Base-by-base conservation (phyloP, 2,797 vertebrate genomes). In the Pangasius macronema region DNA sequence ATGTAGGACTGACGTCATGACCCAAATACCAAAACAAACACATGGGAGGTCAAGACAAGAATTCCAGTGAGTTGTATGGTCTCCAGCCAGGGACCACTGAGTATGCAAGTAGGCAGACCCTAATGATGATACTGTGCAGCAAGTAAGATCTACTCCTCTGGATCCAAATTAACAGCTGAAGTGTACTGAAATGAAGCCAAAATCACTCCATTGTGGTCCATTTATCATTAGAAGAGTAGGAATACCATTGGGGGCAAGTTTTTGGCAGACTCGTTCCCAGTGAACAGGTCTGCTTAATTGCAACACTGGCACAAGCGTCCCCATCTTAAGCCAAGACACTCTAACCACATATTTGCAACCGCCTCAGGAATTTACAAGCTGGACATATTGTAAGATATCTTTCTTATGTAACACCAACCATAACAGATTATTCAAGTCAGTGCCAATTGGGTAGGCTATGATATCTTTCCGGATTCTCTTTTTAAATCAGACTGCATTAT, bases 41-140 rank as follows among this genome's bases (percentile, higher is more conserved):
- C 87, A 86, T 84, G 82, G 51, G 82, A 89, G 91, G 92, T 93
- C 91, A 91, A 92, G 90, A 92, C 91, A 87, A 77, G 90, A 90
- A 92, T 92, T 90, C 91, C 89, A 91, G 86, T 92, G 87, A 88
- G 88, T 92, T 86, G 49, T 89, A 87, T 87, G 87, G 92, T 91
- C 89, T 49, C 18, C 84, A 90, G 92, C 90, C 92, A 89, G 87
- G 90, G 97, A 98, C 97, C 97, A 97, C 97, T 97, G 96, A 95
- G 95, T 94, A 95, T 94, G 30, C 84, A 88, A 92, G 87, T 88
- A 91, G 89, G 89, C 79, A 89, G 86, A 86, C 88, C 88, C 90
- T 59, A 88, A 87, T 68, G 75, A 85, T 92, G 87, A 88, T 11
- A 79, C 65, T 33, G 67, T 88, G 91, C 87, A 87, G 90, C 72